phyloP scores from a whole-genome alignment of 2,888 invertebrate species.

The Megaustenia siamemsis region DNA sequence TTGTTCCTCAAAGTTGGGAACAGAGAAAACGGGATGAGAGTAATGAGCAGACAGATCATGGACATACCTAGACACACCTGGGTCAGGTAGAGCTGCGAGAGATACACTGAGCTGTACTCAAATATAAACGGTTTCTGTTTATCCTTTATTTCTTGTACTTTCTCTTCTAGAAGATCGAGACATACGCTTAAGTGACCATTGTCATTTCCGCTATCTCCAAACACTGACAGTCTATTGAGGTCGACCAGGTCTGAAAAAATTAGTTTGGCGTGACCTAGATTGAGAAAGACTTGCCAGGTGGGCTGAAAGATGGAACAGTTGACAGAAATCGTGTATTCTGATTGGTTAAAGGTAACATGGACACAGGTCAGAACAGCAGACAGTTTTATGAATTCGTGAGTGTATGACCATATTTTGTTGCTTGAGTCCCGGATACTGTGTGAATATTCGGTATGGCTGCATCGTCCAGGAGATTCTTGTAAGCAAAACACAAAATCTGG shows the following conservation, averaged over 20 bases:
- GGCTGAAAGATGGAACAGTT: neutral
- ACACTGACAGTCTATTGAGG: neutral
- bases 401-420: neutral
- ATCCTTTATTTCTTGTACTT: neutral
- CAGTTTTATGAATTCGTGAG: neutral
- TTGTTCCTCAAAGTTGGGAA: conserved; percentile 24
- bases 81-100: conserved; percentile 33
- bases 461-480: no score
- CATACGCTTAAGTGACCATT: conserved; percentile 4
- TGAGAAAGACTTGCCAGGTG: neutral
- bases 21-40: conserved; percentile 21
- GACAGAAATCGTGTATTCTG: neutral
- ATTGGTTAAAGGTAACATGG: conserved; percentile 10
- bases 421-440: neutral
- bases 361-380: conserved; percentile 2
- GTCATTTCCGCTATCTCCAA: neutral
- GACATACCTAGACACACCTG: conserved; percentile 24
- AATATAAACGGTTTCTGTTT: no score
- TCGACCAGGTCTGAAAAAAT: conserved; percentile 11
- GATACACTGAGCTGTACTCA: neutral
- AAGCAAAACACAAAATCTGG: neutral
- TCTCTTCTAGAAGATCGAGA: conserved; percentile 12
- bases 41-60: conserved; percentile 22
- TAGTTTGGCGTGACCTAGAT: neutral
- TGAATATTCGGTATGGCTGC: no score